Base-by-base conservation (phyloP, 2,797 vertebrate genomes). In the Sparus aurata region DNA sequence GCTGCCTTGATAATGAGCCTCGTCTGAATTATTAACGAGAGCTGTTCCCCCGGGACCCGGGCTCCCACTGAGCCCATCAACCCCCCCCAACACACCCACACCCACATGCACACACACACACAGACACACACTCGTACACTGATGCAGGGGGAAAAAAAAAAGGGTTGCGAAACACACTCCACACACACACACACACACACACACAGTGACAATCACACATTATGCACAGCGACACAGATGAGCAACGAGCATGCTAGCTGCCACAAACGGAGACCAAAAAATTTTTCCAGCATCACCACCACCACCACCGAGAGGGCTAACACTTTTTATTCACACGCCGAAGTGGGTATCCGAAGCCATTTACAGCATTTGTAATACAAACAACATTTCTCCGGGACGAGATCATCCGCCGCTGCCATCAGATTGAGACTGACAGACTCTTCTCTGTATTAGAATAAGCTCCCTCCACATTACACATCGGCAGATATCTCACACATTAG, bases 21-120 rank as follows among this genome's bases (percentile, higher is more conserved):
- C 93, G 92, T 95, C 95, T 96, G 95, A 95, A 96, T 96, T 96
- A 96, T 96, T 96, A 96, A 96, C 93, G 93, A 95, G 94, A 94
- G 94, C 93, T 92, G 92, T 94, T 95, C 95, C 95, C 95, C 92
- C 89, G 79, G 93, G 94, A 95, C 91, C 92, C 80, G 69, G 85
- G 90, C 94, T 93, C 95, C 93, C 94, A 94, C 94, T 91, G 95
- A 95, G 95, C 93, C 93, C 93, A 95, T 94, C 92, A 94, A 92
- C 85, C 88, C 86, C 71, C 79, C 87, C 69, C 68, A 64, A 77
- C 72, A 59, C 81, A 75, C 77, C 69, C 85, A 81, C 87, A 70
- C 73, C 25, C 85, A 85, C 80, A 25, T 85, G 85, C 80, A 74
- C n/a, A n/a, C n/a, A n/a, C n/a, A 25, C 25, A 25, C 79, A 82